phyloP scores from a whole-genome alignment of 1,140 invertebrate genomes.

The Zaprionus nigranus region DNA sequence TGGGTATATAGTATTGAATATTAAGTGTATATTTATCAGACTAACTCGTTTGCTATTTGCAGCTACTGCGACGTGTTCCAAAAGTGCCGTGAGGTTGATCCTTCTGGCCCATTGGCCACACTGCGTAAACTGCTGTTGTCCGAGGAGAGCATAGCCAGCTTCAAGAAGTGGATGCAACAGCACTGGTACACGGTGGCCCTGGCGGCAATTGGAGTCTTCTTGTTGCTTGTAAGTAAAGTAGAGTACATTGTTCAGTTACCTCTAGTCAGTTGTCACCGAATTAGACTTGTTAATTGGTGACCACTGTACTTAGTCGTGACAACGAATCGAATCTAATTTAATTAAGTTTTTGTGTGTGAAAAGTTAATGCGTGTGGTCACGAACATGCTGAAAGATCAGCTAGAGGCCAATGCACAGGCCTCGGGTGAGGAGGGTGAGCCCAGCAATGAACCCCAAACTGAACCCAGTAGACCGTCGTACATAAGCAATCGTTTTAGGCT shows the following conservation, averaged over 20 bases:
- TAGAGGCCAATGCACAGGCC: slow-evolving; percentile 65
- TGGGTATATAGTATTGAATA: slow-evolving; percentile 86
- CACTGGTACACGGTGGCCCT: slow-evolving; percentile 94
- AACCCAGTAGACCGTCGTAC: slow-evolving; percentile 39
- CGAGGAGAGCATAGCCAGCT: slow-evolving; percentile 94
- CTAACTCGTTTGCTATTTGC: background rate
- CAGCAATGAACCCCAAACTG: slow-evolving; percentile 31
- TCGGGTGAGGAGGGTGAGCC: slow-evolving; percentile 55
- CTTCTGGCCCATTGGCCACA: slow-evolving; percentile 96
- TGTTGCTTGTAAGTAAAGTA: slow-evolving; percentile 89
- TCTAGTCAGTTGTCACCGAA: background rate
- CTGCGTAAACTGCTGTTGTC: slow-evolving; percentile 93
- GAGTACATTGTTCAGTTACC: background rate
- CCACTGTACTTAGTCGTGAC: background rate
- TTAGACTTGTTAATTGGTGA: slow-evolving; percentile 2
- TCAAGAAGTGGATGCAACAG: slow-evolving; percentile 92
- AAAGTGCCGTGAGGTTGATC: slow-evolving; percentile 97
- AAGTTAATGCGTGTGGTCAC: slow-evolving; percentile 76
- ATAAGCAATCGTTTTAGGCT: slow-evolving; percentile 25
- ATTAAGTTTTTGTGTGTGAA: slow-evolving; percentile 32
- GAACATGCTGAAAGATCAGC: slow-evolving; percentile 78
- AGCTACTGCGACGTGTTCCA: slow-evolving; percentile 99
- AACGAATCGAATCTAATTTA: slow-evolving; percentile 6
- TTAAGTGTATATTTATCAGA: background rate
- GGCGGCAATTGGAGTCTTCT: slow-evolving; percentile 90